A percentile compares a stretch with the other conserved stretches of the same genome.
Evolutionary conservation across 2,113 vertebrate genomes (phyloP).

Genomic region (Phrynosoma blainvillii): DNA sequence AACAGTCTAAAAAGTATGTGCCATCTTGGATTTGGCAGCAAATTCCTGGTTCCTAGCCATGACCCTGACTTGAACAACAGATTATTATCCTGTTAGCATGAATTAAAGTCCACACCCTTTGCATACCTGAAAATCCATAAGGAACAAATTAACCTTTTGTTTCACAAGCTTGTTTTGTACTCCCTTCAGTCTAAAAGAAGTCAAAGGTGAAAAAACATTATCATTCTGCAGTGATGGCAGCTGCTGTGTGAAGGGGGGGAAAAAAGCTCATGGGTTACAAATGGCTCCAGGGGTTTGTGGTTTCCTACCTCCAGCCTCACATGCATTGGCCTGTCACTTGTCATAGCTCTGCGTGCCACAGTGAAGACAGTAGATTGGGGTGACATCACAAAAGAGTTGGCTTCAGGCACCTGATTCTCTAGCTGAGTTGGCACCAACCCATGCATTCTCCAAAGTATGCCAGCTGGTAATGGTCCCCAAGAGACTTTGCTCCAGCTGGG

Average conservation of each 20-base stretch:
- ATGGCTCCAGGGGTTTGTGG: not conserved
- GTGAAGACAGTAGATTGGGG: not conserved
- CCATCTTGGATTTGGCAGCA: not conserved
- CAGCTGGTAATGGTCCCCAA: slow-evolving; percentile 20
- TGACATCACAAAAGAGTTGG: not conserved
- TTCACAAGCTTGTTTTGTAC: not conserved
- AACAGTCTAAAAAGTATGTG: too few species aligned
- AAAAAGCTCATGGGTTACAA: not conserved
- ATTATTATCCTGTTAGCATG: not conserved
- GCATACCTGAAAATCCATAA: not conserved
- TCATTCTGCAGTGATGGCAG: not conserved
- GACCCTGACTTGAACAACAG: not conserved
- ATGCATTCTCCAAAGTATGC: slow-evolving; percentile 1
- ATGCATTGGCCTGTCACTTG: not conserved
- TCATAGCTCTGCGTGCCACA: not conserved
- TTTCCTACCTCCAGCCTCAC: not conserved
- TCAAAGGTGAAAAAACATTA: not conserved
- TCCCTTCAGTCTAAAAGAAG: not conserved
- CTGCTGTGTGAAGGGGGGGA: not conserved
- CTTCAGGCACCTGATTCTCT: not conserved
- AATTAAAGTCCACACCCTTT: not conserved
- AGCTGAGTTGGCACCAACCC: slow-evolving; percentile 18
- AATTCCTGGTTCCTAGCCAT: not conserved
- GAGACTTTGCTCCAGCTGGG: not conserved
- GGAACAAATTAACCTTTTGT: not conserved